Percentiles rank a stretch among this genome's conserved stretches.
These are phyloP conservation scores for Ephestia elutella DNA, from an alignment of 1,140 invertebrate species.

Conservation along the genomic window DNA sequence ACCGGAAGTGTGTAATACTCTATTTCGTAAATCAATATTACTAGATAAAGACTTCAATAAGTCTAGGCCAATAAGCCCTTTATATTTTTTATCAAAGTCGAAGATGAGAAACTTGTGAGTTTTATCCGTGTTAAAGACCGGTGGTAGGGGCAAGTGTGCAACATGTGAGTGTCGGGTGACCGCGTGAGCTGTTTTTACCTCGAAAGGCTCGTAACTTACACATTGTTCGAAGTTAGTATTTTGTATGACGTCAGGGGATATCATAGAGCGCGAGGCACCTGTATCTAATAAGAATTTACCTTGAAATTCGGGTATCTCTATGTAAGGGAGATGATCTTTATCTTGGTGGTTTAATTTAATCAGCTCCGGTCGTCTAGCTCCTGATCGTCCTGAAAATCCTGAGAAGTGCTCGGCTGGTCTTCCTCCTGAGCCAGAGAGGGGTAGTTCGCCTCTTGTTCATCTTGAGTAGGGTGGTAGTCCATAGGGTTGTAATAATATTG, in stretches of 20 bases:
- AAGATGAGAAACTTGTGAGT: conserved; percentile 26
- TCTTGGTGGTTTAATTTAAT: conserved; percentile 14
- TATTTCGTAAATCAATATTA: no score
- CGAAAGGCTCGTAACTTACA: no score
- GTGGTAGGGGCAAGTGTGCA: conserved; percentile 15
- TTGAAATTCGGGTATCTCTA: conserved; percentile 20
- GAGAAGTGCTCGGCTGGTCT: no score
- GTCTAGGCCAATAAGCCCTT: no score
- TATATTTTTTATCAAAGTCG: conserved; percentile 22
- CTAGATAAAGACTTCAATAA: no score
- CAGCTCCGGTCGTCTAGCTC: conserved; percentile 3
- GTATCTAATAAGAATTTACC: conserved; percentile 30
- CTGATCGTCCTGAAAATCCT: conserved; percentile 14
- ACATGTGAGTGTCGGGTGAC: conserved; percentile 9
- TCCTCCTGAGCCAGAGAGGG: no score
- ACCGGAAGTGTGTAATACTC: no score
- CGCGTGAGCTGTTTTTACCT: conserved; percentile 22
- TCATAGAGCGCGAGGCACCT: conserved; percentile 24
- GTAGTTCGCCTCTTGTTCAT: no score
- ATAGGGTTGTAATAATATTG: conserved; percentile 1
- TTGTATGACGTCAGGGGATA: conserved; percentile 13
- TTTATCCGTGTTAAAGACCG: conserved; percentile 15
- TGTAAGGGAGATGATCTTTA: conserved; percentile 22
- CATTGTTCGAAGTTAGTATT: no score
- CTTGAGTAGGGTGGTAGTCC: no score